A percentile compares a stretch with the other conserved stretches of the same genome.
These are phyloP conservation scores for Nannoperca obscura DNA, from an alignment of 2,797 vertebrate species.

Conservation along the genomic window DNA sequence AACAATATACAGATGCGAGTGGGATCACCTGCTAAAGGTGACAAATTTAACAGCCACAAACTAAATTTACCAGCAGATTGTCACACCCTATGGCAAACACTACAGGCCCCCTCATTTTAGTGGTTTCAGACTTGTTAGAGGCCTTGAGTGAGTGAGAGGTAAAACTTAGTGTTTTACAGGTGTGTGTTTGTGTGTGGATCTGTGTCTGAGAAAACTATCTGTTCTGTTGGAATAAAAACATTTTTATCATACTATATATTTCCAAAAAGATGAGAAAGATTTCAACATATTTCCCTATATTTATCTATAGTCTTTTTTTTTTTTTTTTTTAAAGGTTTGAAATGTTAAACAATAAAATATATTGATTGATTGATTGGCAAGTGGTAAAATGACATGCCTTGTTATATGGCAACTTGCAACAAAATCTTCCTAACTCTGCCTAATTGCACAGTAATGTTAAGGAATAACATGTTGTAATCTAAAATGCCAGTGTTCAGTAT, in stretches of 20 bases:
- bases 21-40: background rate
- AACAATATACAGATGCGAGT: background rate
- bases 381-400: background rate
- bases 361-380: too few relatives aligned
- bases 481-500: background rate
- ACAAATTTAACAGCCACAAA: background rate
- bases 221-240: background rate
- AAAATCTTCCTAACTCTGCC: too few relatives aligned
- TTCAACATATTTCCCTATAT: background rate
- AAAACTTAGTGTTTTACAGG: background rate
- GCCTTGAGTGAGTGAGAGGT: background rate
- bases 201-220: background rate
- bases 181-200: background rate
- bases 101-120: background rate
- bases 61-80: constrained; percentile 22
- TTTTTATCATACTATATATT: background rate
- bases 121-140: constrained; percentile 11
- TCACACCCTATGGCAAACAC: background rate
- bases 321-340: background rate
- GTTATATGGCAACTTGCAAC: background rate
- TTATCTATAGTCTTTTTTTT: background rate
- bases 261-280: background rate
- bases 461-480: background rate
- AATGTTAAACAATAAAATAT: background rate
- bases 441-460: background rate